Percentiles rank a stretch among this genome's conserved stretches.
These are phyloP conservation scores for Hystrix brachyura DNA, from an alignment of 2,113 vertebrate genomes.

Conservation along the genomic window DNA sequence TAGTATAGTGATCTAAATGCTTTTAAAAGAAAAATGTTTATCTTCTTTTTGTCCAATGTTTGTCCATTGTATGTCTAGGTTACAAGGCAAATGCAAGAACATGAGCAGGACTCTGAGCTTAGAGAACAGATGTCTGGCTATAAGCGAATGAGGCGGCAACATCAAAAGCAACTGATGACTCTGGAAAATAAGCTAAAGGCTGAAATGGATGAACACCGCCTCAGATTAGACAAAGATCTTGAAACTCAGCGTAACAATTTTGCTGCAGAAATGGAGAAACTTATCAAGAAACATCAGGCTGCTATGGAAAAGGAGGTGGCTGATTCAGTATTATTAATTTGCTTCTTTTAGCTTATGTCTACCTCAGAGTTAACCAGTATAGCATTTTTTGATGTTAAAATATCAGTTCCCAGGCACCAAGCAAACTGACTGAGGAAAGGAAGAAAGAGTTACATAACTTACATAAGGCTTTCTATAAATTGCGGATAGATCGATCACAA, in stretches of 20 bases:
- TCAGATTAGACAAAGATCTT: constrained; percentile 98
- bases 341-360: constrained; percentile 57
- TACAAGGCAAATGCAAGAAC: constrained; percentile 99
- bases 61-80: constrained; percentile 89
- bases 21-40: constrained; percentile 48
- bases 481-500: constrained; percentile 37
- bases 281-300: constrained; percentile 97
- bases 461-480: constrained; percentile 60
- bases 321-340: constrained; percentile 43
- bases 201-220: constrained; percentile 98
- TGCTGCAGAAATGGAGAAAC: constrained; percentile 98
- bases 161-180: constrained; percentile 99
- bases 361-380: constrained; percentile 63
- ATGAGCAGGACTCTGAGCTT: constrained; percentile 98
- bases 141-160: constrained; percentile 98
- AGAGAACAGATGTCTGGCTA: constrained; percentile 99
- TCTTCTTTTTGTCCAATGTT: constrained; percentile 26
- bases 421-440: constrained; percentile 73
- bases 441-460: constrained; percentile 78
- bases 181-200: constrained; percentile 99
- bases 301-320: constrained; percentile 99
- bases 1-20: constrained; percentile 48
- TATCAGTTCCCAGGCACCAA: constrained; percentile 77
- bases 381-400: constrained; percentile 73
- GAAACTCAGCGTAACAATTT: constrained; percentile 98